phyloP scores from a whole-genome alignment of 2,797 vertebrate genomes.

The Acipenser ruthenus region DNA sequence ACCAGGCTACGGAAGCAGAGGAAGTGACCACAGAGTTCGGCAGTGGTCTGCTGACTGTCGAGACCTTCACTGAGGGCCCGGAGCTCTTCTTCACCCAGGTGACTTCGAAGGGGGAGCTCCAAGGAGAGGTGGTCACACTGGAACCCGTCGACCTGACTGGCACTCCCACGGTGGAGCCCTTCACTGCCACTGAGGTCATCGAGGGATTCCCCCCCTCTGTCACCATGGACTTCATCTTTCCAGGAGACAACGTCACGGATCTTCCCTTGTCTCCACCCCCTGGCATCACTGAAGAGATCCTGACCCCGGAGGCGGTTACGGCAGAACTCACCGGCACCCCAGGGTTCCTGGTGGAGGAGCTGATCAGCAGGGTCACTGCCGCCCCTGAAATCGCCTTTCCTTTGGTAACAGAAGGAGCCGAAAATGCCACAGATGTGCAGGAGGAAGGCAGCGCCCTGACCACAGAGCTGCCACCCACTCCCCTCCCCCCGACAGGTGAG shows the following conservation, averaged over 20 bases:
- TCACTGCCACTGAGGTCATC: slow-evolving; percentile 33
- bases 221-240: slow-evolving; percentile 23
- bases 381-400: slow-evolving; percentile 27
- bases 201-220: neutral
- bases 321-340: slow-evolving; percentile 25
- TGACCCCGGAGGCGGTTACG: slow-evolving; percentile 24
- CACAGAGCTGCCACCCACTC: slow-evolving; percentile 18
- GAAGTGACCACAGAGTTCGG: slow-evolving; percentile 42
- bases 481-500: slow-evolving; percentile 44
- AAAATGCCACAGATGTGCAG: neutral
- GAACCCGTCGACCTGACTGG: slow-evolving; percentile 49
- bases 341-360: slow-evolving; percentile 37
- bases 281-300: slow-evolving; percentile 22
- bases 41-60: slow-evolving; percentile 49
- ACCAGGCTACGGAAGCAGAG: slow-evolving; percentile 45
- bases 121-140: slow-evolving; percentile 70
- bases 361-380: slow-evolving; percentile 42
- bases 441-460: neutral
- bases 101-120: slow-evolving; percentile 63
- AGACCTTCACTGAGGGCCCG: slow-evolving; percentile 61
- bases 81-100: slow-evolving; percentile 58
- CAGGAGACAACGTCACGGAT: slow-evolving; percentile 23
- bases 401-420: slow-evolving; percentile 17
- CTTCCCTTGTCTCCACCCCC: slow-evolving; percentile 37
- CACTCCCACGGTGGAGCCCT: slow-evolving; percentile 26